phyloP scores from a whole-genome alignment of 2,888 invertebrate species.

The Drosophila anomalata region DNA sequence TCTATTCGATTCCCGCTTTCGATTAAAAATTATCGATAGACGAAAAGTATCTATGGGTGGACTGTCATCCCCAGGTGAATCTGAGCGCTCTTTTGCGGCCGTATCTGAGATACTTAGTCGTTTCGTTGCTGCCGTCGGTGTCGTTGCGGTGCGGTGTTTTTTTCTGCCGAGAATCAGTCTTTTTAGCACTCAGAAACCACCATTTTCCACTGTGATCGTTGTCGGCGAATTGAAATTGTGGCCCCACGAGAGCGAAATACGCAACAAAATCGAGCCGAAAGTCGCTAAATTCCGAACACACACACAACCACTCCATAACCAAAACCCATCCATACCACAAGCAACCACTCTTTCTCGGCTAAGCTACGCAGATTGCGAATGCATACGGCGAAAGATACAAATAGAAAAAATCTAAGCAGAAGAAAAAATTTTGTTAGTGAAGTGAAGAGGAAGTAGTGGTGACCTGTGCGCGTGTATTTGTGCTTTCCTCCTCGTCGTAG shows the following conservation, averaged over 20 bases:
- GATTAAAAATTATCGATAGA: slow-evolving; percentile 1
- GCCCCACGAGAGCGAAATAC: slow-evolving; percentile 49
- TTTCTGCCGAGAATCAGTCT: slow-evolving; percentile 56
- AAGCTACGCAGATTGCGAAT: slow-evolving; percentile 73
- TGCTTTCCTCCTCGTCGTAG: slow-evolving; percentile 47
- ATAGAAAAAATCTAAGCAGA: slow-evolving; percentile 68
- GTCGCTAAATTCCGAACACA: slow-evolving; percentile 29
- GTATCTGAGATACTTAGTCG: slow-evolving; percentile 58
- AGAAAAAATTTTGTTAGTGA: slow-evolving; percentile 66
- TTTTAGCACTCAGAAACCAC: slow-evolving; percentile 46
- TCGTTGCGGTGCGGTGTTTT: slow-evolving; percentile 60
- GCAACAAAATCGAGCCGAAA: slow-evolving; percentile 28
- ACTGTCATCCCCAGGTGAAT: slow-evolving; percentile 12
- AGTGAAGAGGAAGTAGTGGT: slow-evolving; percentile 78
- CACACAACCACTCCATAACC: slow-evolving; percentile 19
- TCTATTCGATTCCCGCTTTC: background rate
- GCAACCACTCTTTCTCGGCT: slow-evolving; percentile 27
- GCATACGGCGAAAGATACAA: slow-evolving; percentile 72
- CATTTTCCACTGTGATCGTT: slow-evolving; percentile 59
- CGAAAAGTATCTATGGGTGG: slow-evolving; percentile 2
- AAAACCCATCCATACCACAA: background rate
- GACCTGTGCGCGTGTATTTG: slow-evolving; percentile 66
- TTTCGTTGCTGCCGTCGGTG: slow-evolving; percentile 65
- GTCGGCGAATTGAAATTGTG: slow-evolving; percentile 50
- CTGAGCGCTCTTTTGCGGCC: slow-evolving; percentile 19